Evolutionary conservation across 2,797 vertebrate species (phyloP), one percentile per base, ranked within the genome.

Genomic region (Gadopsis bispinosus): DNA sequence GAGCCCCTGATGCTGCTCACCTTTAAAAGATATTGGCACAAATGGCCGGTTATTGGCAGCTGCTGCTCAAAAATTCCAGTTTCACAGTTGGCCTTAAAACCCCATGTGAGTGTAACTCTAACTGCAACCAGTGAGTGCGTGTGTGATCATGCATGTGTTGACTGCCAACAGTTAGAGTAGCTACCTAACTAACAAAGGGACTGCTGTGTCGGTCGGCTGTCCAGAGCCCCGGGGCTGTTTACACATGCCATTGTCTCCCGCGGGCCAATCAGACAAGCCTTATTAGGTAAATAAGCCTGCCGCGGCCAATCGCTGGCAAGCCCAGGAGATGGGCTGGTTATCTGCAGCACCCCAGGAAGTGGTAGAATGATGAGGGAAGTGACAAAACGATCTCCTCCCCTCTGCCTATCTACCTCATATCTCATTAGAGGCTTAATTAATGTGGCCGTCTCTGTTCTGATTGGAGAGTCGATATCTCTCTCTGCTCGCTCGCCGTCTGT

Each of bases 221-320:
- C 85, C 86, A 80, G 72, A 84, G 87, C 88, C 91, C 79, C 10
- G 41, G 79, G 85, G 87, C 84, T 94, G 88, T 92, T 92, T 92
- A 86, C 79, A 88, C 85, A 84, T 83, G 80, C 84, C 84, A 87
- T 91, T 92, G 89, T 91, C 80, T 88, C 85, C 87, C 47, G 22
- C 9, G 39, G 87, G 88, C 91, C 90, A 93, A 93, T 93, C 87
- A 85, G 91, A 93, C 84, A 83, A 91, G 83, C 83, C 80, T 74
- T 87, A 84, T 89, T 90, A 86, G 91, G 83, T 91, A 90, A 93
- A 93, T 92, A 90, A 71, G 65, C 75, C 56, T 29, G 76, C 65
- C 41, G 77, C 47, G 43, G 75, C 89, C 90, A 91, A 90, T 89
- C 41, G 54, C 79, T 85, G 80, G 86, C 74, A 55, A 79, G 84